Conservation (phyloP, 2,797 vertebrate genomes). For the Typhlichthys eigenmanni region DNA sequence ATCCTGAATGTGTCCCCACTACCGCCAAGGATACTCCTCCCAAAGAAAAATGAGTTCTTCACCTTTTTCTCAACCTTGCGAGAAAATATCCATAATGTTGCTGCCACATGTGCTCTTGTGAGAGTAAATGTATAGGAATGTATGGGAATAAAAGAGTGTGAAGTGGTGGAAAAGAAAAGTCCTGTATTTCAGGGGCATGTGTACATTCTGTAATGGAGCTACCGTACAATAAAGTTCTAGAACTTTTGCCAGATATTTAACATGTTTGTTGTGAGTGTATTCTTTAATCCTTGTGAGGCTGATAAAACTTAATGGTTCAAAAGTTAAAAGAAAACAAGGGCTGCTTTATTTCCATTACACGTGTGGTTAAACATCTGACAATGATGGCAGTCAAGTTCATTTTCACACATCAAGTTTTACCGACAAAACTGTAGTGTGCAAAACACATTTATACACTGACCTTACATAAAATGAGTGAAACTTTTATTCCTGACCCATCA, state of each 20-base stretch:
- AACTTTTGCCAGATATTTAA: constrained; percentile 6
- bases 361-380: constrained; percentile 3
- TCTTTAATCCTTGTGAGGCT: background rate
- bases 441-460: constrained; percentile 28
- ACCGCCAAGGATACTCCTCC: constrained; percentile 41
- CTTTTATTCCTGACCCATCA: constrained; percentile 38
- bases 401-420: constrained; percentile 52
- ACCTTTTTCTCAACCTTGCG: constrained; percentile 7
- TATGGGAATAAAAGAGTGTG: no score
- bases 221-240: no score
- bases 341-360: constrained; percentile 5
- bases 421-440: constrained; percentile 21
- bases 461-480: constrained; percentile 64
- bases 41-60: constrained; percentile 25
- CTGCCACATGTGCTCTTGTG: background rate
- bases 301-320: no score
- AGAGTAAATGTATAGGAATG: constrained; percentile 4
- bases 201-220: constrained; percentile 12
- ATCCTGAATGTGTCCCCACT: constrained; percentile 46
- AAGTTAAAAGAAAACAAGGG: no score
- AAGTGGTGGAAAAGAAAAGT: constrained; percentile 16
- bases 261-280: constrained; percentile 12
- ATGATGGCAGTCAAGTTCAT: constrained; percentile 24
- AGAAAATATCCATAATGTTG: constrained; percentile 13
- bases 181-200: constrained; percentile 1